phyloP scores from a whole-genome alignment of 2,113 vertebrate genomes.

The Motacilla tschutschensis region DNA sequence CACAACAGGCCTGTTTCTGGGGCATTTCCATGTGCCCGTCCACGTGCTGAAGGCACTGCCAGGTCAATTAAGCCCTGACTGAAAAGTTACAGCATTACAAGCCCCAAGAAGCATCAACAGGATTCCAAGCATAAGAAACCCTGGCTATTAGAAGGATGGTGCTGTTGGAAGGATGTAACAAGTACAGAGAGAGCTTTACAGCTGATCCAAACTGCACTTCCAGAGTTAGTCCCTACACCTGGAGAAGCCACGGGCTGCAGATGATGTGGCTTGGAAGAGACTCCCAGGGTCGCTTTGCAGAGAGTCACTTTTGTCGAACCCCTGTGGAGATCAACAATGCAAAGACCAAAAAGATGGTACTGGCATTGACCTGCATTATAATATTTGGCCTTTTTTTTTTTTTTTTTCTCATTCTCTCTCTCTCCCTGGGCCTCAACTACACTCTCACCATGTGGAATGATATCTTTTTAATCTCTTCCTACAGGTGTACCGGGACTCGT shows the following conservation, averaged over 20 bases:
- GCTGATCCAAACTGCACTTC: not conserved
- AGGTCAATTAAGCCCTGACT: not conserved
- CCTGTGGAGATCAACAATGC: not conserved
- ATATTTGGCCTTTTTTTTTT: not conserved
- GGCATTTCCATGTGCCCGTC: fast-evolving
- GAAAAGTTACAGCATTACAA: not conserved
- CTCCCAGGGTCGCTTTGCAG: not conserved
- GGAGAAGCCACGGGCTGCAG: not conserved
- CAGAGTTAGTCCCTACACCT: not conserved
- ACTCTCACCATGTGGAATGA: not conserved
- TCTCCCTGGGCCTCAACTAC: not conserved
- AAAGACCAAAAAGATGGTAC: fast-evolving
- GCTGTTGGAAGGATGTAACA: not conserved
- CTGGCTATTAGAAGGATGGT: not conserved
- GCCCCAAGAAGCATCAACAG: fast-evolving
- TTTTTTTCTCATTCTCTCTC: no score
- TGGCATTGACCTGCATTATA: not conserved
- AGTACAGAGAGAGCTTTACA: not conserved
- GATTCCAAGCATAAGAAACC: not conserved
- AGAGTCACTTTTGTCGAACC: not conserved
- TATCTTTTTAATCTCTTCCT: not conserved
- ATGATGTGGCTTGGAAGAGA: not conserved
- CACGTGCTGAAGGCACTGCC: not conserved
- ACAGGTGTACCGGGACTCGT: not conserved
- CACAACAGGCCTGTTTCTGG: not conserved